These are phyloP conservation scores for Acanthornis magna DNA, from an alignment of 2,797 vertebrate species.

Conservation along the genomic window DNA sequence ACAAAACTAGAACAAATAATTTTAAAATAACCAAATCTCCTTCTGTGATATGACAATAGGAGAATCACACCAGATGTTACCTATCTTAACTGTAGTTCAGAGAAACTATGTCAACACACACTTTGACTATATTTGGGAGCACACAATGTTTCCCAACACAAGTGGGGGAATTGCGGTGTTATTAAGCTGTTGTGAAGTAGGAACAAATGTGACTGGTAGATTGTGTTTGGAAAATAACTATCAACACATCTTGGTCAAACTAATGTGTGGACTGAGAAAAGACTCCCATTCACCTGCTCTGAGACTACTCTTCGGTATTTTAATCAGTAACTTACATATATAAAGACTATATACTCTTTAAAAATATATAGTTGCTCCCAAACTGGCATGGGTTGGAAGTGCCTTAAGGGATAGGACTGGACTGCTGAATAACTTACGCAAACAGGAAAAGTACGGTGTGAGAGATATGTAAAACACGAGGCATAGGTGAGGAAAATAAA, in stretches of 20 bases:
- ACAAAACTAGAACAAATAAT: not conserved
- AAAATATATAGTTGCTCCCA: not conserved
- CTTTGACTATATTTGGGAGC: not conserved
- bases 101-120: not conserved
- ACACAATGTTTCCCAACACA: not conserved
- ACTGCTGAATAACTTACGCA: not conserved
- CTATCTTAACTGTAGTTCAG: not conserved
- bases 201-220: not conserved
- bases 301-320: not conserved
- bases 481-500: not conserved
- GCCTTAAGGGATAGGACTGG: not conserved
- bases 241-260: not conserved
- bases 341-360: not conserved
- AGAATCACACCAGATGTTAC: not conserved
- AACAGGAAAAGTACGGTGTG: not conserved
- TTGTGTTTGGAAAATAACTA: not conserved
- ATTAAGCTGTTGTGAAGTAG: not conserved
- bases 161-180: not conserved
- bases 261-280: not conserved
- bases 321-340: not conserved
- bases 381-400: not conserved
- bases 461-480: not conserved
- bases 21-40: not conserved
- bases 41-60: not conserved
- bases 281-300: not conserved